Evolutionary conservation across 2,797 vertebrate genomes (phyloP).

Genomic region (Salarias fasciatus): DNA sequence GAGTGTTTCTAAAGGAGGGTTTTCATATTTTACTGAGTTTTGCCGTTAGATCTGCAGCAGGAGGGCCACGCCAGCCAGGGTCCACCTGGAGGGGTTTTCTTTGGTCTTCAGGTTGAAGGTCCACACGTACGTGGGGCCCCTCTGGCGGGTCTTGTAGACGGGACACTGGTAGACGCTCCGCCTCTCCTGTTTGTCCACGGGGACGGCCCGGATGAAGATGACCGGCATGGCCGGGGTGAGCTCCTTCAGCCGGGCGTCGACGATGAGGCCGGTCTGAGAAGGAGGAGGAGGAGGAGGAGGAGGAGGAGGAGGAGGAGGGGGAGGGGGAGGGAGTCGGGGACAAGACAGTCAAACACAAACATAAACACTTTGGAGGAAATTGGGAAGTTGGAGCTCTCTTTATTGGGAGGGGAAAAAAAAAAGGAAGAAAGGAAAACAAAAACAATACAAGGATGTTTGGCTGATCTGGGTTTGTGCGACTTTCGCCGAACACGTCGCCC

Average conservation of each 20-base stretch:
- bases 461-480: constrained; percentile 24
- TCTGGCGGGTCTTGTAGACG: constrained; percentile 91
- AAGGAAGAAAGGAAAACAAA: too few species aligned
- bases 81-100: constrained; percentile 93
- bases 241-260: constrained; percentile 90
- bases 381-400: constrained; percentile 15
- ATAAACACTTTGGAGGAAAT: constrained; percentile 33
- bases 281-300: not conserved
- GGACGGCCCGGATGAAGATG: constrained; percentile 90
- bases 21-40: too few species aligned
- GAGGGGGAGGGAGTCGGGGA: not conserved
- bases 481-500: constrained; percentile 24
- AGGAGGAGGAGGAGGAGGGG: not conserved
- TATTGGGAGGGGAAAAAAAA: too few species aligned
- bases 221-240: constrained; percentile 90
- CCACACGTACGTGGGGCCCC: constrained; percentile 94
- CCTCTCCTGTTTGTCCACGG: constrained; percentile 88
- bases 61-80: constrained; percentile 91
- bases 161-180: constrained; percentile 88
- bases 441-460: constrained; percentile 17
- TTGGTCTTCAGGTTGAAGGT: constrained; percentile 94
- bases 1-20: not conserved
- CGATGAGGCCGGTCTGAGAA: constrained; percentile 85
- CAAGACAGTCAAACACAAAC: constrained; percentile 25
- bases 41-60: constrained; percentile 86